phyloP scores from a whole-genome alignment of 2,888 invertebrate species.

The Colostygia pectinataria region DNA sequence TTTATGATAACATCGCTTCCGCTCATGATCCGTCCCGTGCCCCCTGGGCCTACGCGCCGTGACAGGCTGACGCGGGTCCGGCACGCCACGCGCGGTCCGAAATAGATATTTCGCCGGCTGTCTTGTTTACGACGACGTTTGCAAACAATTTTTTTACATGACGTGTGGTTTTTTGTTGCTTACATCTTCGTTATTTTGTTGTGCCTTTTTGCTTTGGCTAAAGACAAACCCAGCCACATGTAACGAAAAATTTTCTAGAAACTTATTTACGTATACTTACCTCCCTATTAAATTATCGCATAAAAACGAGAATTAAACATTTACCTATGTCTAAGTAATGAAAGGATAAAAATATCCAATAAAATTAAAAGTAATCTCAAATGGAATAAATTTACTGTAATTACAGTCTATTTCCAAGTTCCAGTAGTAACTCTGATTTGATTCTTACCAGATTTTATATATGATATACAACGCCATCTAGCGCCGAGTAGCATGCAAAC shows the following conservation, averaged over 20 bases:
- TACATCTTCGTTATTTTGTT: slow-evolving; percentile 26
- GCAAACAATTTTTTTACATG: slow-evolving; percentile 54
- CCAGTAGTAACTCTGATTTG: not conserved
- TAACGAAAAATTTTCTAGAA: too few relatives aligned
- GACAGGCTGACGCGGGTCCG: slow-evolving; percentile 78
- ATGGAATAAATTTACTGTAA: too few relatives aligned
- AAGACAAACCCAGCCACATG: too few relatives aligned
- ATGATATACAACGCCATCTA: slow-evolving; percentile 54
- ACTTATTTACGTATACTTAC: too few relatives aligned
- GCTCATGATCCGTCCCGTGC: slow-evolving; percentile 35
- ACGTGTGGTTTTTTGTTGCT: slow-evolving; percentile 40
- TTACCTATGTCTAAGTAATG: too few relatives aligned
- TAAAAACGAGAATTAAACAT: too few relatives aligned
- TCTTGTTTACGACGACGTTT: slow-evolving; percentile 60
- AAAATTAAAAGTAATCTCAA: too few relatives aligned
- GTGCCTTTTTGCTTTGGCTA: too few relatives aligned
- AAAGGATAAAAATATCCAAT: too few relatives aligned
- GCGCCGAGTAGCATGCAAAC: slow-evolving; percentile 57
- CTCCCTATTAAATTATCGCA: too few relatives aligned
- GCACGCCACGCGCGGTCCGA: slow-evolving; percentile 64
- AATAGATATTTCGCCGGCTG: slow-evolving; percentile 75
- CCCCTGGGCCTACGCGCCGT: slow-evolving; percentile 49
- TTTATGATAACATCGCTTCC: slow-evolving; percentile 34
- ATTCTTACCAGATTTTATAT: slow-evolving; percentile 13
- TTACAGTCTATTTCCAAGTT: too few relatives aligned